Base-by-base conservation (phyloP, 2,888 invertebrate genomes). In the Hypomecis punctinalis region DNA sequence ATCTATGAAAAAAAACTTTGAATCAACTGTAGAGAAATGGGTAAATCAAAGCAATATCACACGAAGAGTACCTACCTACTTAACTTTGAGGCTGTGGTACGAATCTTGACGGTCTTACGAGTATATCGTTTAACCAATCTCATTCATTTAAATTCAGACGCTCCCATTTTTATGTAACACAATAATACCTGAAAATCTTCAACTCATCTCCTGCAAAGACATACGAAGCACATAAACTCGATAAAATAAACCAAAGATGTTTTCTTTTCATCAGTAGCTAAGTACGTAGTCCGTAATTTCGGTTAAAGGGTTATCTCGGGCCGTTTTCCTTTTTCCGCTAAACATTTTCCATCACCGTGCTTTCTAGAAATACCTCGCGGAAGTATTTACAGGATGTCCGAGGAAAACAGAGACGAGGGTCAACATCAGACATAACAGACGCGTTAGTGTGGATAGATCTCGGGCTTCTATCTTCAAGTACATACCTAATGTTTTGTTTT, bases 381-480 rank as follows among this genome's bases (percentile, higher is more conserved):
- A 60, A 61, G 47, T 54, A 54, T 51, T 43, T 52, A 40, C 60
- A 61, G 43, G 57, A 53, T 54, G 69, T 71, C 70, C 53, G 62
- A 10, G 35, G 53, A 54, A 67, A 67, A 59, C 35, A 68, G 51
- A 42, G 47, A 47, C 53, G 43, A 53, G 56, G 63, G 57, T 58
- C 6, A 59, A 59, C 54, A 8, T n/a, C 33, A 39, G 23, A 64
- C 59, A 52, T 63, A 58, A 61, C 49, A 61, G 53, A 58, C 63
- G 58, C 62, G 65, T 66, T 66, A 62, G 58, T 54, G 46, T 23
- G 56, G 59, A 62, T 56, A 64, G 62, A 62, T 57, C 48, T 60
- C 46, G 42, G 40, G 45, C 47, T 53, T 63, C 61, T 58, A 58
- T 56, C 39, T 39, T 9, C 47, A 47, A 56, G 47, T 42, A 40